Conservation (phyloP, 2,888 invertebrate species). For the Mylabris sibirica region DNA sequence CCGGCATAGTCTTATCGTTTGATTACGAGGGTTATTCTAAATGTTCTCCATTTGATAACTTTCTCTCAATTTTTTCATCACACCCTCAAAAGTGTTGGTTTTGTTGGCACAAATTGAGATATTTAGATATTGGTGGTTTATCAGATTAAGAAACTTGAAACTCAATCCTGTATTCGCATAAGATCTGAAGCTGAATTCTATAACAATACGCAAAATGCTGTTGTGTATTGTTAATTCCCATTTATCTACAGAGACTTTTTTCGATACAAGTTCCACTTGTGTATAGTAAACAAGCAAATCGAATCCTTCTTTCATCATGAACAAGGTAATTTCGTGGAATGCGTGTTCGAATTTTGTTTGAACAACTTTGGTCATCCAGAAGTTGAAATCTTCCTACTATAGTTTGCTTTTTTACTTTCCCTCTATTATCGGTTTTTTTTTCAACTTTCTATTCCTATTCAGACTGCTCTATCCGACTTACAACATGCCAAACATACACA, state of each 20-base stretch:
- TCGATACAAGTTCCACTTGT: background rate
- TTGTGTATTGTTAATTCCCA: background rate
- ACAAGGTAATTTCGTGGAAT: conserved; percentile 26
- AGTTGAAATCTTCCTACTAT: background rate
- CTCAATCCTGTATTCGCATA: background rate
- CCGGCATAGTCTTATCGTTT: background rate
- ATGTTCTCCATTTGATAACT: background rate
- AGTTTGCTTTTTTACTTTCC: background rate
- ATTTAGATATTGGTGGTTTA: no score
- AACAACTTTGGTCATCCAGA: background rate
- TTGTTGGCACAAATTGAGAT: no score
- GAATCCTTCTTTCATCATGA: conserved; percentile 11
- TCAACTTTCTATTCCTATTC: background rate
- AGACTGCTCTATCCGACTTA: background rate
- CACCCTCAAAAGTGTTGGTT: no score
- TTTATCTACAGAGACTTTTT: background rate
- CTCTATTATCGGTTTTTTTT: background rate
- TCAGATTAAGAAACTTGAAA: background rate
- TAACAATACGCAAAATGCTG: background rate
- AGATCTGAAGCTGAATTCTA: background rate
- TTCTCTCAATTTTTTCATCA: background rate
- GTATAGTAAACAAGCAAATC: conserved; percentile 12
- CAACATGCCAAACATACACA: background rate
- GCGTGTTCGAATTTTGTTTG: conserved; percentile 20
- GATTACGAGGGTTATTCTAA: background rate